Percentiles rank a stretch among this genome's conserved stretches.
Conservation (phyloP, 2,888 invertebrate species). For the Zonitis immaculata region DNA sequence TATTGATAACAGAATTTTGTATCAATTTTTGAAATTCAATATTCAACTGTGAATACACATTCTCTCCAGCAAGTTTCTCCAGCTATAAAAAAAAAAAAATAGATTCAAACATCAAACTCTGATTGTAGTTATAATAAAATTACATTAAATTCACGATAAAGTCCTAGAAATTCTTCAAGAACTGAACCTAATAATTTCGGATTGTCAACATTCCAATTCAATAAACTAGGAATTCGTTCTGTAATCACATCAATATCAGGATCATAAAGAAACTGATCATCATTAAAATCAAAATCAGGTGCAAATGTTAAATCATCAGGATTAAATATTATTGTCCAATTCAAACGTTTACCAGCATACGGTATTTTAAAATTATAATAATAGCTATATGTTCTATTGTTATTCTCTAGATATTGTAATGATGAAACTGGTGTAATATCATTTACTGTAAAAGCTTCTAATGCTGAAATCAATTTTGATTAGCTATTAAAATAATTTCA, state of each 20-base stretch:
- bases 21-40: conserved; percentile 63
- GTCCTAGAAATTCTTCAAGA: conserved; percentile 56
- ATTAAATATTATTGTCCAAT: conserved; percentile 70
- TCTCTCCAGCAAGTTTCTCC: conserved; percentile 47
- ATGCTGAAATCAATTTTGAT: conserved; percentile 22
- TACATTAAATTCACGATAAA: conserved; percentile 46
- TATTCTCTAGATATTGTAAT: conserved; percentile 8
- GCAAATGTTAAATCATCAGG: conserved; percentile 51
- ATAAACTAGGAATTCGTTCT: conserved; percentile 56
- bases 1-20: conserved; percentile 51
- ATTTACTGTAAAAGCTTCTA: conserved; percentile 21
- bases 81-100: conserved; percentile 24
- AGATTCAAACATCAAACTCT: conserved; percentile 48
- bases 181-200: conserved; percentile 57
- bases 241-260: conserved; percentile 54
- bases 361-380: conserved; percentile 60
- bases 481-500: not conserved
- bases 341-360: conserved; percentile 62
- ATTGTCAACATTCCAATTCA: conserved; percentile 61
- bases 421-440: conserved; percentile 17
- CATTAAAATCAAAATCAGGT: conserved; percentile 71
- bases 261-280: conserved; percentile 60
- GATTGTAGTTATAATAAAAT: conserved; percentile 50
- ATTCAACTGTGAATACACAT: conserved; percentile 53
- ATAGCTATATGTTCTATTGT: conserved; percentile 19